A percentile compares a stretch with the other conserved stretches of the same genome.
phyloP scores from a whole-genome alignment of 2,113 vertebrate genomes.

The Solea solea region DNA sequence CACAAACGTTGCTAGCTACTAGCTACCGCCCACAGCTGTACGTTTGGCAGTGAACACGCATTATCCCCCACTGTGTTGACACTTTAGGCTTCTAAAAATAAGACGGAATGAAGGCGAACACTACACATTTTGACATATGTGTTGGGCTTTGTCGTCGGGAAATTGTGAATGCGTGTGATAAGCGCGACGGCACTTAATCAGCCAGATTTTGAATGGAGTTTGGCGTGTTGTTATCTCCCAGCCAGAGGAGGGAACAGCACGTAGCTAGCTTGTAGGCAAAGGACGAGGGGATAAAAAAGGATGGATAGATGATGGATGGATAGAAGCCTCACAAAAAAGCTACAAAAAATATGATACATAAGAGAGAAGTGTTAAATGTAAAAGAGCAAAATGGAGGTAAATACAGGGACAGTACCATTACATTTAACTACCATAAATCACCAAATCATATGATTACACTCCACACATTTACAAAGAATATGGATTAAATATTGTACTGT shows the following conservation, averaged over 20 bases:
- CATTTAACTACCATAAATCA: too few species aligned
- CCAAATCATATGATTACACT: too few species aligned
- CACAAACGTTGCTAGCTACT: conserved; percentile 35
- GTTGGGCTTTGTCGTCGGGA: accelerated
- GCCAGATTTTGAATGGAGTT: conserved; percentile 46
- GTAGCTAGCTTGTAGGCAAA: conserved; percentile 55
- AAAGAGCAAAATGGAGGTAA: too few species aligned
- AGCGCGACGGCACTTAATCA: neutral
- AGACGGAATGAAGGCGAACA: neutral
- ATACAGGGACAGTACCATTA: too few species aligned
- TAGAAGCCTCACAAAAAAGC: too few species aligned
- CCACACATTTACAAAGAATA: too few species aligned
- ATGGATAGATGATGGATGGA: too few species aligned
- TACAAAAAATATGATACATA: too few species aligned
- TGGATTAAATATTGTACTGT: too few species aligned
- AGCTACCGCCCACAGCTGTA: conserved; percentile 54
- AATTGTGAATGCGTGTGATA: neutral
- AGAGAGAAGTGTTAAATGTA: too few species aligned
- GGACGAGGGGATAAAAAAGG: neutral
- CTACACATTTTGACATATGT: accelerated
- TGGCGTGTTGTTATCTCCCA: conserved; percentile 25
- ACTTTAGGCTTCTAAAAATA: neutral
- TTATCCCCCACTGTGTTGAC: conserved; percentile 12
- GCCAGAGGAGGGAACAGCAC: conserved; percentile 24
- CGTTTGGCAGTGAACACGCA: neutral